Evolutionary conservation across 2,113 vertebrate genomes (phyloP).

Genomic region (Pseudois nayaur): DNA sequence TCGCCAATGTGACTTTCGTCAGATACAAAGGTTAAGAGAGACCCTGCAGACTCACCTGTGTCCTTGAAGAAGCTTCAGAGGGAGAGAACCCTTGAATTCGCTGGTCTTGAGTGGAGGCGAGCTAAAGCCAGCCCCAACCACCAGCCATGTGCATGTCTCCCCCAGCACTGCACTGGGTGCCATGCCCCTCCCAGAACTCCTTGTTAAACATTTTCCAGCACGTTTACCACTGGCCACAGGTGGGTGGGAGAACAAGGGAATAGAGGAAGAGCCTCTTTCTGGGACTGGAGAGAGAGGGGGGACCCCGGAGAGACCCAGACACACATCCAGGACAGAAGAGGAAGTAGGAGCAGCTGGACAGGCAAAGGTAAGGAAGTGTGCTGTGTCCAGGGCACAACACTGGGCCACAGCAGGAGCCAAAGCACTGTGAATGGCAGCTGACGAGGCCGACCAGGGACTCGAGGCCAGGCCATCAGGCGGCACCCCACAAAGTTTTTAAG

Average conservation of each 20-base stretch:
- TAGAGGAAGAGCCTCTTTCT: too few species aligned
- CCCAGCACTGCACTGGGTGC: neutral
- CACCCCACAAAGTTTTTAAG: neutral
- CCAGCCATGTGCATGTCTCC: neutral
- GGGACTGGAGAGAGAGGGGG: neutral
- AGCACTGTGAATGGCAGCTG: too few species aligned
- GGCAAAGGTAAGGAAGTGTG: neutral
- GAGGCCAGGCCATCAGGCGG: neutral
- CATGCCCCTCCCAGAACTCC: neutral
- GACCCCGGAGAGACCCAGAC: neutral
- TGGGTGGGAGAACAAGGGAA: neutral
- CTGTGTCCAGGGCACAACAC: neutral
- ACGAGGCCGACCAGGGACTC: neutral
- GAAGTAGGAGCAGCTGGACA: neutral
- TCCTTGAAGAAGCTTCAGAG: neutral
- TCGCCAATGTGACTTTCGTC: neutral
- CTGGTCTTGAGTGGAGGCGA: rapidly evolving
- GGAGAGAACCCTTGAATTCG: neutral
- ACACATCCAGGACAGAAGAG: neutral
- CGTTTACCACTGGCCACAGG: too few species aligned
- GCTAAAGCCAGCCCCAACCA: neutral
- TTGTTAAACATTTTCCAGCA: neutral
- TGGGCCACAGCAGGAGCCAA: neutral
- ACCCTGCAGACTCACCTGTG: neutral
- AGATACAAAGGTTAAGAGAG: neutral